Conservation (phyloP, 1,140 invertebrate genomes). For the Cotesia glomerata region DNA sequence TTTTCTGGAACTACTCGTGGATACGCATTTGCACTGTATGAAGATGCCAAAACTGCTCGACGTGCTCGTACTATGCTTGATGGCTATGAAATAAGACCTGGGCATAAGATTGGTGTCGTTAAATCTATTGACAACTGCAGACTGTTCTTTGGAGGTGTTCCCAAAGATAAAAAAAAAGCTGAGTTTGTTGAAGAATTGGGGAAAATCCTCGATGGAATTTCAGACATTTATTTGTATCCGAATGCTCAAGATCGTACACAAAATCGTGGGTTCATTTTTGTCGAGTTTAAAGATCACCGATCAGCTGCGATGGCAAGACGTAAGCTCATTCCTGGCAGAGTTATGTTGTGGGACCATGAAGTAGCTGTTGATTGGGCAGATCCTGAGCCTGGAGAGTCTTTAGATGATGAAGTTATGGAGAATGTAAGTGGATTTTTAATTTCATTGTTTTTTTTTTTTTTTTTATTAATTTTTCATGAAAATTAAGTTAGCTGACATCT, state of each 20-base stretch:
- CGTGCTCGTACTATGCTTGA: constrained; percentile 68
- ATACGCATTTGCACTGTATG: constrained; percentile 81
- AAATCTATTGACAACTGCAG: constrained; percentile 85
- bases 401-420: constrained; percentile 76
- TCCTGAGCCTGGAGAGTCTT: constrained; percentile 73
- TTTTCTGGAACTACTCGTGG: constrained; percentile 81
- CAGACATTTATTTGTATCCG: constrained; percentile 80
- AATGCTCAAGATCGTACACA: constrained; percentile 68
- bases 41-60: constrained; percentile 68
- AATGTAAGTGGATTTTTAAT: constrained; percentile 61
- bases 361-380: constrained; percentile 88
- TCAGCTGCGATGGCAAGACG: constrained; percentile 82
- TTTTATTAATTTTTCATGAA: not conserved
- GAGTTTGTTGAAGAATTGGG: constrained; percentile 75
- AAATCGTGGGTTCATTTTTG: constrained; percentile 86
- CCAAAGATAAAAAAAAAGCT: constrained; percentile 71
- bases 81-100: constrained; percentile 72
- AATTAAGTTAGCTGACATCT: not conserved
- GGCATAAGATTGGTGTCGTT: constrained; percentile 74
- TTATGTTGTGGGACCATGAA: constrained; percentile 74
- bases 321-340: constrained; percentile 74
- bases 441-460: too few species aligned
- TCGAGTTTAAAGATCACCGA: constrained; percentile 83
- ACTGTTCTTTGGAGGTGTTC: constrained; percentile 84
- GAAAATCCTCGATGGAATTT: constrained; percentile 73